A percentile compares a stretch with the other conserved stretches of the same genome.
These are phyloP conservation scores for Piaya cayana DNA, from an alignment of 2,113 vertebrate genomes.

Conservation along the genomic window DNA sequence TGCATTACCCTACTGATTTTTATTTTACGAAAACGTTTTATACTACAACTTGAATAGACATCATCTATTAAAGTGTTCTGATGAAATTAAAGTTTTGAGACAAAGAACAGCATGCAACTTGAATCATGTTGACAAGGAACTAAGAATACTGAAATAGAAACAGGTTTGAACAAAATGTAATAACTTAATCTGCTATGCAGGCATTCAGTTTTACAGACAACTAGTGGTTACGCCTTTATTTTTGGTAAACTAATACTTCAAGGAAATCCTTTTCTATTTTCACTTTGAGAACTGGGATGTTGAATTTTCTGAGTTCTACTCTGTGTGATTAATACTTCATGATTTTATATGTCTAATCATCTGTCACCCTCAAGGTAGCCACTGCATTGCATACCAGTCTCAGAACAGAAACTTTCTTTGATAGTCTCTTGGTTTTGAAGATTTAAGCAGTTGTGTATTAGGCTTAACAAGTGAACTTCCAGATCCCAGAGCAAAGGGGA, in stretches of 20 bases:
- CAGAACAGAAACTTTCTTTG: neutral
- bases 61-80: neutral
- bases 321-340: neutral
- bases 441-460: neutral
- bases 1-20: neutral
- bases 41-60: neutral
- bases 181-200: neutral
- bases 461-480: neutral
- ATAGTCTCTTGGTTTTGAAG: neutral
- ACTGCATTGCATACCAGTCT: neutral
- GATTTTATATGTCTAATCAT: neutral
- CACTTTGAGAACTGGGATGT: neutral
- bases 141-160: neutral
- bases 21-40: neutral
- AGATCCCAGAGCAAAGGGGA: neutral
- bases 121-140: neutral
- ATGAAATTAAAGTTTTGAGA: neutral
- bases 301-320: neutral
- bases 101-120: neutral
- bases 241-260: neutral
- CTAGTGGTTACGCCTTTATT: neutral
- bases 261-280: neutral
- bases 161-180: neutral
- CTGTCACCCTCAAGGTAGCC: neutral
- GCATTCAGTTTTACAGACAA: neutral